Evolutionary conservation across 2,888 invertebrate species (phyloP).

Genomic region (Phengaris arion): DNA sequence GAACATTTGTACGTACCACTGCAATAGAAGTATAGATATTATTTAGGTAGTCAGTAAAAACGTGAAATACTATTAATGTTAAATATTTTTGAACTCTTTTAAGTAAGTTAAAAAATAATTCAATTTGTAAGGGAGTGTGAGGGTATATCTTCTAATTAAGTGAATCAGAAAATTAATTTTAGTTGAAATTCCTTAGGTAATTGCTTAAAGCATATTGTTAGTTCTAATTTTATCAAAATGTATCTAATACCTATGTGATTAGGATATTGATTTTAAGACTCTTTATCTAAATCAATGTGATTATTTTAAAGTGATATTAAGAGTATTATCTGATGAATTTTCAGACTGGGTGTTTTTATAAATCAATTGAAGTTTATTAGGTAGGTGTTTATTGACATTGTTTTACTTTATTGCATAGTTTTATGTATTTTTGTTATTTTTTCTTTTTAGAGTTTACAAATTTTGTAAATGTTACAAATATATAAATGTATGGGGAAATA

Average conservation of each 20-base stretch:
- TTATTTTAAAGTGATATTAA: conserved; percentile 8
- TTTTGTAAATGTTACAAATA: not conserved
- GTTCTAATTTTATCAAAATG: not conserved
- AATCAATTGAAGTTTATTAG: not conserved
- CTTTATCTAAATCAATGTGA: not conserved
- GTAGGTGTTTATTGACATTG: not conserved
- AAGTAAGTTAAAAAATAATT: no score
- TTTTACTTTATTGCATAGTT: not conserved
- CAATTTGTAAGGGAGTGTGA: no score
- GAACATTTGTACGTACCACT: not conserved
- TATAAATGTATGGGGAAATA: not conserved
- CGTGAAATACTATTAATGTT: no score
- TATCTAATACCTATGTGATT: not conserved
- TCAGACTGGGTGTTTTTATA: not conserved
- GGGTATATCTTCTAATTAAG: not conserved
- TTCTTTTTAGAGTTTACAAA: not conserved
- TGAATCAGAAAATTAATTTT: not conserved
- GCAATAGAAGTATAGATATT: no score
- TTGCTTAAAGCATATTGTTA: conserved; percentile 4
- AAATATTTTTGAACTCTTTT: no score
- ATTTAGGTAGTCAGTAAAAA: no score
- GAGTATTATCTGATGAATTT: not conserved
- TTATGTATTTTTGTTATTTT: not conserved
- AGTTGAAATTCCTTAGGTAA: not conserved
- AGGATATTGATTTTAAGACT: not conserved